Evolutionary conservation across 2,888 invertebrate species (phyloP), one percentile per base, ranked within the genome.

Genomic region (Rosalia funebris): DNA sequence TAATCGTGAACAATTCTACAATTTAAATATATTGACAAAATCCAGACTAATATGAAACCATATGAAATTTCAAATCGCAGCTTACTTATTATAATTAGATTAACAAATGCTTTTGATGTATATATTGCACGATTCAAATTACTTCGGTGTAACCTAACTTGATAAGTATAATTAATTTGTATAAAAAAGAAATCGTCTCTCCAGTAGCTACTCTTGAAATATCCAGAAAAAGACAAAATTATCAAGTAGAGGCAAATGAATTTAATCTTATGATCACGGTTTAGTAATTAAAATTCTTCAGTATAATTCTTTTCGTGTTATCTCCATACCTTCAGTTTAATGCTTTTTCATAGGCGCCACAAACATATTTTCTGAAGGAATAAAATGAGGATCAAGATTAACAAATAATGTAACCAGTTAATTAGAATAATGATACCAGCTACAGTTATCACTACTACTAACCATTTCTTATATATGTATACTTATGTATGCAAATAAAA

Each of bases 171-270:
- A 34, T 34, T 34, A 34, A 5, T 5, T 34, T 34, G 2, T n/a
- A 2, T 34, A 34, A 11, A 34, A 34, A 34, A 34, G 2, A n/a
- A 34, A 34, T 7, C 7, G 34, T 7, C 34, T n/a, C 11, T 34
- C 25, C 2, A n/a, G 11, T 34, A 34, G 34, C 11, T 25, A 5
- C 4, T 34, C 34, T 34, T 11, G 34, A n/a, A 34, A 34, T 31
- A 39, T 20, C 19, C 20, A 50, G 14, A 39, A 48, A 17, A 36
- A 48, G 37, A 20, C 25, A 25, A 25, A 25, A 39, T 50, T 50
- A 50, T 50, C 39, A 50, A 50, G 39, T 25, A 12, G 44, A 50
- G 25, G 20, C 11, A 50, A 50, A 50, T 50, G 37, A 50, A 50
- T 50, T 39, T 39, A 50, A 50, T 15, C 20, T 39, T 15, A 20